phyloP scores from a whole-genome alignment of 2,888 invertebrate genomes.

The Ophioninae sp. region DNA sequence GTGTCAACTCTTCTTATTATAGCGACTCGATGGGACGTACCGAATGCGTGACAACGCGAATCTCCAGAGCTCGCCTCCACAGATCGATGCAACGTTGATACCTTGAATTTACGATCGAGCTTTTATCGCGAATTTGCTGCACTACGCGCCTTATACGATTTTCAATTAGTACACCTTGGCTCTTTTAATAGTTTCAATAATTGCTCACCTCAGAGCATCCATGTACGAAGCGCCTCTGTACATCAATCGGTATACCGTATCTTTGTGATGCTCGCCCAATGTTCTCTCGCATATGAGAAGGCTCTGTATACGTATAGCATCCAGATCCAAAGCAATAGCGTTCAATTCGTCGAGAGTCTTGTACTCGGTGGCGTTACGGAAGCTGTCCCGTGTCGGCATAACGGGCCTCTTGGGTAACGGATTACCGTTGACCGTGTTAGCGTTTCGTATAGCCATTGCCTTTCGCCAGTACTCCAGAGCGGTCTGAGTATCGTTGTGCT shows the following conservation, averaged over 20 bases:
- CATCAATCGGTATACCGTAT: conserved; percentile 91
- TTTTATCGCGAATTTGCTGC: neutral
- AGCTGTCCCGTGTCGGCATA: conserved; percentile 84
- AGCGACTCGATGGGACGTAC: conserved; percentile 78
- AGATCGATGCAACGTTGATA: conserved; percentile 93
- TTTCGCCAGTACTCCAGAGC: conserved; percentile 90
- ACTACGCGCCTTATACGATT: neutral
- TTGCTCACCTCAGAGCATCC: conserved; percentile 83
- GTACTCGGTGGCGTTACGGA: conserved; percentile 89
- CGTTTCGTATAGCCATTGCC: conserved; percentile 86
- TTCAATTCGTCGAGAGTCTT: conserved; percentile 87
- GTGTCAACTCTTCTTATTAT: neutral
- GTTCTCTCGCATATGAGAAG: conserved; percentile 94
- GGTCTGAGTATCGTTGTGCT: conserved; percentile 88
- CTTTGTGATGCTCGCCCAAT: conserved; percentile 92
- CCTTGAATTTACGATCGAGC: conserved; percentile 62
- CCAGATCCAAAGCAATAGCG: conserved; percentile 89
- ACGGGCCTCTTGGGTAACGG: conserved; percentile 83
- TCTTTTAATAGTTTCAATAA: neutral
- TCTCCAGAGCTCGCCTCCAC: conserved; percentile 91
- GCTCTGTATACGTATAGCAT: conserved; percentile 93
- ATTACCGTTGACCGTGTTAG: conserved; percentile 68
- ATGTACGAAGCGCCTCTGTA: conserved; percentile 89
- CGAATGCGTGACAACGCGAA: conserved; percentile 90
- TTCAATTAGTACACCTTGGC: neutral